A percentile compares a stretch with the other conserved stretches of the same genome.
phyloP scores from a whole-genome alignment of 2,888 invertebrate species.

The Teleiodes luculella region DNA sequence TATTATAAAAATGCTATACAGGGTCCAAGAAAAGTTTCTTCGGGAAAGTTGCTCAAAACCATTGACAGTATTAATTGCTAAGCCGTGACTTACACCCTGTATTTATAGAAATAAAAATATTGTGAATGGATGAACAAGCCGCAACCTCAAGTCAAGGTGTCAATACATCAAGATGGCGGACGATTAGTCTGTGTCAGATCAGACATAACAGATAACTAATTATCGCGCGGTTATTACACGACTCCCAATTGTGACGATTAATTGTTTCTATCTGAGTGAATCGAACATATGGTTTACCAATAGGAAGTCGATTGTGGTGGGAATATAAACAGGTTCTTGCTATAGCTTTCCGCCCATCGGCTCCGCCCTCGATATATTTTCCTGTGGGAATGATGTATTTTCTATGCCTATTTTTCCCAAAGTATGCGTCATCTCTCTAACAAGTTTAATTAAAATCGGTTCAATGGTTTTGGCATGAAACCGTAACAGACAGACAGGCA shows the following conservation, averaged over 20 bases:
- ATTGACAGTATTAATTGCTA: no score
- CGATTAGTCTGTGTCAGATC: constrained; percentile 36
- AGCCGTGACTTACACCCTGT: no score
- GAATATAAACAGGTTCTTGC: not conserved
- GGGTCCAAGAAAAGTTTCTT: no score
- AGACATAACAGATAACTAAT: constrained; percentile 38
- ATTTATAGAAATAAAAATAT: no score
- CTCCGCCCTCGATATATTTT: no score
- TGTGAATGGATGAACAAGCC: no score
- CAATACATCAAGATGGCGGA: constrained; percentile 16
- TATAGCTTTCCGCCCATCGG: no score
- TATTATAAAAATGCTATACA: no score
- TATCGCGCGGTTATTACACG: constrained; percentile 12
- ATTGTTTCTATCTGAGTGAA: constrained; percentile 8
- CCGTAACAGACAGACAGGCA: no score
- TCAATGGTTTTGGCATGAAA: no score
- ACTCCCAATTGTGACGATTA: not conserved
- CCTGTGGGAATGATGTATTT: not conserved
- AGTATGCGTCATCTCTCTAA: not conserved
- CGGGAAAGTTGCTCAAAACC: no score
- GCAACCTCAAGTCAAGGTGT: constrained; percentile 9
- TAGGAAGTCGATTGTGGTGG: not conserved
- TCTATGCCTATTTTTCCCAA: not conserved
- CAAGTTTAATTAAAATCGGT: no score
- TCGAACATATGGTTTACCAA: not conserved